A percentile compares a stretch with the other conserved stretches of the same genome.
Conservation (phyloP, 2,888 invertebrate genomes). For the Clepsis dumicolana region DNA sequence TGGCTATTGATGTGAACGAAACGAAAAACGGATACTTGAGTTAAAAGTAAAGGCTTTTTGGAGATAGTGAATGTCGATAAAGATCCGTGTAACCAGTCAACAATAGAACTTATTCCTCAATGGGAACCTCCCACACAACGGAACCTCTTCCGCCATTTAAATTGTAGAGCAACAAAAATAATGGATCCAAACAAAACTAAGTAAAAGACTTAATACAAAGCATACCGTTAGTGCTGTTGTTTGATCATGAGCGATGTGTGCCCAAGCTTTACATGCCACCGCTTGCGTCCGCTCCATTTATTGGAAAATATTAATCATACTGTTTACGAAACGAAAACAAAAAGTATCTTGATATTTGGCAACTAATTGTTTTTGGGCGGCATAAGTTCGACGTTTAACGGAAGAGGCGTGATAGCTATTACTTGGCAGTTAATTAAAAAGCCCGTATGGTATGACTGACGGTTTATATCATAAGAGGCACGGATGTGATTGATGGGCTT, state of each 20-base stretch:
- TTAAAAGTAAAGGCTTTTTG: slow-evolving; percentile 48
- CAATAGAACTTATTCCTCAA: slow-evolving; percentile 64
- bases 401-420: slow-evolving; percentile 60
- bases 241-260: slow-evolving; percentile 60
- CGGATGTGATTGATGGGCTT: slow-evolving; percentile 65
- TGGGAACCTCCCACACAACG: slow-evolving; percentile 73
- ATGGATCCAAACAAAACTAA: slow-evolving; percentile 68
- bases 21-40: slow-evolving; percentile 37
- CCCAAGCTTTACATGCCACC: slow-evolving; percentile 53
- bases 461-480: slow-evolving; percentile 55
- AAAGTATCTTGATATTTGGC: slow-evolving; percentile 46
- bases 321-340: slow-evolving; percentile 51
- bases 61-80: slow-evolving; percentile 59
- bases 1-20: slow-evolving; percentile 10
- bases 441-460: slow-evolving; percentile 60
- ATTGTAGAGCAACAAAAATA: slow-evolving; percentile 69
- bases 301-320: slow-evolving; percentile 62
- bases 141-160: slow-evolving; percentile 76
- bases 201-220: slow-evolving; percentile 63
- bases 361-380: slow-evolving; percentile 59
- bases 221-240: slow-evolving; percentile 58
- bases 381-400: slow-evolving; percentile 54
- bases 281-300: slow-evolving; percentile 58
- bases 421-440: slow-evolving; percentile 57
- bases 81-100: slow-evolving; percentile 59